phyloP scores from a whole-genome alignment of 1,140 invertebrate species.

The Hesperophylax magnus region DNA sequence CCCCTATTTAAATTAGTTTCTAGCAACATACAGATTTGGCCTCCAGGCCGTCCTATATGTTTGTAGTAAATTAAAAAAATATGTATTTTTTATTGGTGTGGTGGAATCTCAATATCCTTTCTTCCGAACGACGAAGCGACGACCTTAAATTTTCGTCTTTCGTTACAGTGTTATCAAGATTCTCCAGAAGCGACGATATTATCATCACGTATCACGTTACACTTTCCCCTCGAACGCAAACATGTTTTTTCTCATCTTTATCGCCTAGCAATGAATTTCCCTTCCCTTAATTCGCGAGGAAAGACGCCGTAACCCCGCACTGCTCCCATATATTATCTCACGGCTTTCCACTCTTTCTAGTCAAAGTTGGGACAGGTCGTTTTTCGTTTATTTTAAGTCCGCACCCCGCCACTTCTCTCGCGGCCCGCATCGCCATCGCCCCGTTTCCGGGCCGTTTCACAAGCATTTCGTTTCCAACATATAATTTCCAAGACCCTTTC shows the following conservation, averaged over 20 bases:
- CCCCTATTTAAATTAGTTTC: too few species aligned
- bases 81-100: too few species aligned
- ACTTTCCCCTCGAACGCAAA: not conserved
- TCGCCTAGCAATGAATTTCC: not conserved
- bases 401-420: not conserved
- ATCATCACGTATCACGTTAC: not conserved
- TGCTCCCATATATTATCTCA: slow-evolving; percentile 1
- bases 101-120: too few species aligned
- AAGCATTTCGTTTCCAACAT: not conserved
- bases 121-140: too few species aligned
- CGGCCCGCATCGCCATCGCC: not conserved
- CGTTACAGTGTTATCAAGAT: too few species aligned
- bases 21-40: too few species aligned
- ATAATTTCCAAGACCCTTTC: not conserved
- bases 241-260: slow-evolving; percentile 2
- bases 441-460: slow-evolving; percentile 4
- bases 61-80: too few species aligned
- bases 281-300: slow-evolving; percentile 10
- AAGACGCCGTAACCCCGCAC: not conserved
- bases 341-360: not conserved
- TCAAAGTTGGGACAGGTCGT: slow-evolving; percentile 31
- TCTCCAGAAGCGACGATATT: too few species aligned
- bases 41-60: too few species aligned
- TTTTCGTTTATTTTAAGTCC: slow-evolving; percentile 25
- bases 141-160: too few species aligned